Conservation (phyloP, 2,113 vertebrate genomes). For the Triplophysa siluroides region DNA sequence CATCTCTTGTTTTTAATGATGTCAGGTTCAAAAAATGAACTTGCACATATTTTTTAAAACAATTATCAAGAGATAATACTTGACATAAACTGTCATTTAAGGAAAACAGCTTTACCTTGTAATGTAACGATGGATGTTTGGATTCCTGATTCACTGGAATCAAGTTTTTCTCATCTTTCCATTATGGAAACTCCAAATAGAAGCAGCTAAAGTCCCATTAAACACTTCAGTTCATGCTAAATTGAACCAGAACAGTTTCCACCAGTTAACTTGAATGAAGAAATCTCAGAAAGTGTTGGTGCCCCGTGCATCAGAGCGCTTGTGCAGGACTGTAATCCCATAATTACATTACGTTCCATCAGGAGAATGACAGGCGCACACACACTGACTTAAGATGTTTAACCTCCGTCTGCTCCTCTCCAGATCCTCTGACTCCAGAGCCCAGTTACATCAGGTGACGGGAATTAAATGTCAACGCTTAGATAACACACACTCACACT, state of each 20-base stretch:
- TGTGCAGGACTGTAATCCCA: constrained; percentile 68
- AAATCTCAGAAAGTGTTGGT: neutral
- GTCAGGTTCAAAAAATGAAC: neutral
- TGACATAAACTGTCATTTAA: no score
- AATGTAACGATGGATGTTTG: neutral
- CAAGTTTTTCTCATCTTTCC: constrained; percentile 3
- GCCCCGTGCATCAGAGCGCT: neutral
- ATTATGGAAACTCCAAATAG: neutral
- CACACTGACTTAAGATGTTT: constrained; percentile 67
- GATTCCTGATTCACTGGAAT: constrained; percentile 6
- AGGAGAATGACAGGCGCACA: constrained; percentile 71
- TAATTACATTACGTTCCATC: constrained; percentile 74
- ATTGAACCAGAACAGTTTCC: neutral
- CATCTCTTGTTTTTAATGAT: no score
- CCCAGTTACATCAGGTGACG: constrained; percentile 20
- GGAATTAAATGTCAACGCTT: constrained; percentile 11
- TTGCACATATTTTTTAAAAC: neutral
- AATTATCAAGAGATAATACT: neutral
- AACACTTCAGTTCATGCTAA: neutral
- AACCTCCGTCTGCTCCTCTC: constrained; percentile 66
- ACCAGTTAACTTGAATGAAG: neutral
- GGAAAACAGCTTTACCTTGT: no score
- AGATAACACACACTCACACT: neutral
- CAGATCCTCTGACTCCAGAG: neutral
- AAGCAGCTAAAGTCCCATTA: neutral